Base-by-base conservation (phyloP, 2,888 invertebrate genomes). In the Amblyteles armatorius region DNA sequence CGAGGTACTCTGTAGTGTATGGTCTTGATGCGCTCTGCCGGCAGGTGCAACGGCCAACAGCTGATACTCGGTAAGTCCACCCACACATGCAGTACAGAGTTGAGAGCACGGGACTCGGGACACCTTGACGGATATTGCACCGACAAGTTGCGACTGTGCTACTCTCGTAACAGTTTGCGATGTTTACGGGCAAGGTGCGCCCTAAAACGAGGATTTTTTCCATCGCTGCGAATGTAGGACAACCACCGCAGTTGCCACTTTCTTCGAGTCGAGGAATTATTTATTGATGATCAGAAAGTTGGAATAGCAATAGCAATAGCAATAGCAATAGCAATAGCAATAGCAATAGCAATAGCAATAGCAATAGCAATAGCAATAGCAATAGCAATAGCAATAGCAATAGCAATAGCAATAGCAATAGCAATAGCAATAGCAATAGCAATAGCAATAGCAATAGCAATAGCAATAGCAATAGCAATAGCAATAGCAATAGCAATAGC, bases 11-110 rank as follows among this genome's bases (percentile, higher is more conserved):
- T 73, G 63, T 67, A 1, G 74, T 86, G 84, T 77, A 68, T 63
- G 72, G 84, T 87, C 72, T 78, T 73, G 74, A 36, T 68, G 79
- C 48, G 16, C 57, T 33, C 50, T 40, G 19, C 2, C 79, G 77
- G 91, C 91, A 92, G 92, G 92, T 92, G 92, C 90, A 78, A 67
- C 78, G 82, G 82, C 85, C 87, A 91, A 91, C 91, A 91, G 92
- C 91, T 91, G 92, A 92, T 89, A 83, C 85, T 80, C 60, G 57
- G 55, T 60, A 74, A 82, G 88, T 87, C 92, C 92, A 91, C 91
- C 92, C 90, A 92, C 91, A 88, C 89, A 83, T 86, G 79, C 79
- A 79, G 67, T 83, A 88, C 85, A 88, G 78, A 83, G 77, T 78
- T 11, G 67, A 65, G 33, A 73, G 78, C 77, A 55, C 71, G 55